A percentile compares a stretch with the other conserved stretches of the same genome.
Conservation (phyloP, 2,888 invertebrate species). For the Epinotia brunnichana region DNA sequence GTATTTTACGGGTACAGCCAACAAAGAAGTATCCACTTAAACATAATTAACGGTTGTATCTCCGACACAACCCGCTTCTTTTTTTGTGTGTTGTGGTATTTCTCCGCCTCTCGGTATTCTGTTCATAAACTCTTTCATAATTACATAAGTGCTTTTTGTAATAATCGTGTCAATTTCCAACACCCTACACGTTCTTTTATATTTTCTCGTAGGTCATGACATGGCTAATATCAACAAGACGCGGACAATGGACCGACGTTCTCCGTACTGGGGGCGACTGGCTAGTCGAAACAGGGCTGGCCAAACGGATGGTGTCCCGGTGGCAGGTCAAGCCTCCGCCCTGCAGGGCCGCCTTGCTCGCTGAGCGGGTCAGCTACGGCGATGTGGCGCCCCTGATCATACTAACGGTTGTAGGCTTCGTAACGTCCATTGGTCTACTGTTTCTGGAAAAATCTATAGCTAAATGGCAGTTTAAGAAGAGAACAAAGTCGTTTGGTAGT, state of each 20-base stretch:
- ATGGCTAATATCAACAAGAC: conserved; percentile 61
- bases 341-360: conserved; percentile 68
- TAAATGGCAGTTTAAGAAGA: conserved; percentile 48
- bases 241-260: conserved; percentile 64
- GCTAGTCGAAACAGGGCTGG: conserved; percentile 67
- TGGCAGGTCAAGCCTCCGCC: conserved; percentile 60
- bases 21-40: too few species aligned
- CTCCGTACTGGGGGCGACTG: conserved; percentile 61
- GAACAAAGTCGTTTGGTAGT: conserved; percentile 4
- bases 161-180: too few species aligned
- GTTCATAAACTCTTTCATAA: too few species aligned
- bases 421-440: conserved; percentile 60
- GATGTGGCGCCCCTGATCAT: conserved; percentile 64
- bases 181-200: too few species aligned
- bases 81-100: too few species aligned
- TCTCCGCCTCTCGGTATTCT: too few species aligned
- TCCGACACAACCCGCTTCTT: too few species aligned
- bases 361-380: conserved; percentile 69
- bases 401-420: conserved; percentile 55
- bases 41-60: too few species aligned
- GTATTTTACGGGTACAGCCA: too few species aligned
- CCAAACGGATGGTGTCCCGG: conserved; percentile 57
- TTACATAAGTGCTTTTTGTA: too few species aligned
- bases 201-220: conserved; percentile 55
- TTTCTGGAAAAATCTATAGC: conserved; percentile 59